Percentiles rank a stretch among this genome's conserved stretches.
Evolutionary conservation across 2,797 vertebrate species (phyloP).

Genomic region (Takifugu rubripes): DNA sequence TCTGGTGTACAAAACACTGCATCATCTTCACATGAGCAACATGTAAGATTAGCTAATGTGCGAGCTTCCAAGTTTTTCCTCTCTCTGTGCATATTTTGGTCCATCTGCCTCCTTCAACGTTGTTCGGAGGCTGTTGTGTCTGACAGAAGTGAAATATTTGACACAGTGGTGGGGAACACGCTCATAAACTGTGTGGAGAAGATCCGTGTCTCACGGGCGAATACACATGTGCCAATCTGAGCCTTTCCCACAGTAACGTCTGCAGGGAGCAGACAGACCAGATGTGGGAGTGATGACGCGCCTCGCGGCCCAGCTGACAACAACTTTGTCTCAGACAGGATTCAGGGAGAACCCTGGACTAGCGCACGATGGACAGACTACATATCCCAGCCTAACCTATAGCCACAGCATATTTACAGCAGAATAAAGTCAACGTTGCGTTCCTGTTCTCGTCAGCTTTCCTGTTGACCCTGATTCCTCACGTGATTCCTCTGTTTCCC

Average conservation of each 20-base stretch:
- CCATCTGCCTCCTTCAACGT: background rate
- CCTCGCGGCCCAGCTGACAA: constrained; percentile 9
- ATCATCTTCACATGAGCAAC: too few relatives aligned
- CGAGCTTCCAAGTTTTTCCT: background rate
- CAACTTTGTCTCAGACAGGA: too few relatives aligned
- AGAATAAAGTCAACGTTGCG: too few relatives aligned
- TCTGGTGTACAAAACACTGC: too few relatives aligned
- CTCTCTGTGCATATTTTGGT: background rate
- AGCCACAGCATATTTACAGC: too few relatives aligned
- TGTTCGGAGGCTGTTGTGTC: background rate
- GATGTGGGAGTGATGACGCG: constrained; percentile 5
- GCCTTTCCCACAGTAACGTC: background rate
- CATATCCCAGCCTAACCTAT: too few relatives aligned
- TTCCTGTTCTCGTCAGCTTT: too few relatives aligned
- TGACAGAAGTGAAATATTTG: background rate
- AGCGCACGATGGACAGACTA: too few relatives aligned
- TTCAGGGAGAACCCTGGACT: too few relatives aligned
- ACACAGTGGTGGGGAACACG: background rate
- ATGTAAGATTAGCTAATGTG: background rate
- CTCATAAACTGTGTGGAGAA: background rate
- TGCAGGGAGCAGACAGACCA: background rate
- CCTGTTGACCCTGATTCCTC: too few relatives aligned
- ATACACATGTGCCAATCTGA: background rate
- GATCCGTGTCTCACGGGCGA: background rate
- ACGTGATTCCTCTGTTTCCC: too few relatives aligned